Evolutionary conservation across 2,113 vertebrate genomes (phyloP), one percentile per base, ranked within the genome.

Genomic region (Furnarius figulus): DNA sequence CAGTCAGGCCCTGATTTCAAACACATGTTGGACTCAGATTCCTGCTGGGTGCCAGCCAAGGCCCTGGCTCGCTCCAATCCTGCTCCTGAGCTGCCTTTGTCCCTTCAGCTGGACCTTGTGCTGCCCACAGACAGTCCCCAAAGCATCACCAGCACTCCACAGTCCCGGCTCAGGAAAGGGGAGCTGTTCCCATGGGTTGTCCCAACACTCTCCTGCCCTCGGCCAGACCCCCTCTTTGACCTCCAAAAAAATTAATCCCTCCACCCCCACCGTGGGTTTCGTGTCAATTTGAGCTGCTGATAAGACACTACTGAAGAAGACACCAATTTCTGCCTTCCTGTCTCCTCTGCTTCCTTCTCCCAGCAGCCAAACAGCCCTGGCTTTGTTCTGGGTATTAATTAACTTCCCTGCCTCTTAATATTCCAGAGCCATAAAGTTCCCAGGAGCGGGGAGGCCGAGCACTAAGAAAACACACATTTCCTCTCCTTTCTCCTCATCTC

Each of bases 391-490:
- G 40, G 21, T 30, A 74, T 89, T 93, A 72, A 89, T 91, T 74
- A 80, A 89, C 94, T 83, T 91, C 35, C 72, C 22, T 84, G 74
- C 78, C 83, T 85, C 82, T 86, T 84, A 72, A 92, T 94, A 93
- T 93, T 92, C 91, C 70, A 53, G 42, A 96, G 65, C 81, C 92
- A 93, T 77, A 37, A 89, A 94, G 90, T 91, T 95, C 67, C 89
- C 62, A 72, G 85, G 82, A 87, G 82, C 71, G 37, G 74, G 56
- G 85, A 50, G 55, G 53, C 53, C 31, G 68, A 52, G 83, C 5
- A 2, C 72, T 63, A 35, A 74, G 72, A 77, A 80, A 85, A 92
- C 71, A 73, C 50, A 42, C 61, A 17, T 90, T 88, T 89, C 89
- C 89, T 87, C 87, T 33, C 59, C 61, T 93, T 58, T 65, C 76